Base-by-base conservation (phyloP, 1,140 invertebrate genomes). In the Camponotus pennsylvanicus region DNA sequence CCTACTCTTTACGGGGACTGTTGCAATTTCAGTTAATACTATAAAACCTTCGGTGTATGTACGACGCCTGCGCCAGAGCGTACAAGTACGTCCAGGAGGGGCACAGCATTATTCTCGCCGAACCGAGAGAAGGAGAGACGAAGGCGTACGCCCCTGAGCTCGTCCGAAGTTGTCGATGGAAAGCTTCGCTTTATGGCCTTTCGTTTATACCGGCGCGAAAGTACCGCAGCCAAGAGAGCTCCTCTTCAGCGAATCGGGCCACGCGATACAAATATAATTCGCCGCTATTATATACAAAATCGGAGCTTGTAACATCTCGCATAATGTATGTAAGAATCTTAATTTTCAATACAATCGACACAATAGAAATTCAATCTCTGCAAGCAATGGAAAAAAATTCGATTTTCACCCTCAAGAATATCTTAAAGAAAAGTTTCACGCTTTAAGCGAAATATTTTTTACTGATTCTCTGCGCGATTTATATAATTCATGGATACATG, bases 11-110 rank as follows among this genome's bases (percentile, higher is more conserved):
- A 93, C 89, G 92, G 90, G 88, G 88, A 90, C 88, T 91, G 89
- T 92, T 91, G 92, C 93, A 93, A 93, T 93, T 93, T 93, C 92
- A 91, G 91, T 93, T 93, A 93, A 93, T 93, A 92, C 93, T 90
- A 93, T 93, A 93, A 93, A 93, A 93, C 91, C 92, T 91, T 92
- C 85, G 89, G 89, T 73, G 89, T 85, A 90, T 88, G 92, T 89
- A 85, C 59, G 59, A 79, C 78, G 66, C 70, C 52, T 71, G 67
- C 71, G 55, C 63, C 37, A 66, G 40, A 49, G 55, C 40, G 52
- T 77, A 37, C 18, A 84, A 84, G 59, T 64, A 84, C 42, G 37
- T 70, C 78, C 66, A 42, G 37, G 78, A 70, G 66, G 78, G 37
- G 64, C 67, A 57, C 66, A 70, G 49, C 64, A 49, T n/a, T 57